Evolutionary conservation across 2,888 invertebrate species (phyloP), one percentile per base, ranked within the genome.

Genomic region (Ochlodes sylvanus): DNA sequence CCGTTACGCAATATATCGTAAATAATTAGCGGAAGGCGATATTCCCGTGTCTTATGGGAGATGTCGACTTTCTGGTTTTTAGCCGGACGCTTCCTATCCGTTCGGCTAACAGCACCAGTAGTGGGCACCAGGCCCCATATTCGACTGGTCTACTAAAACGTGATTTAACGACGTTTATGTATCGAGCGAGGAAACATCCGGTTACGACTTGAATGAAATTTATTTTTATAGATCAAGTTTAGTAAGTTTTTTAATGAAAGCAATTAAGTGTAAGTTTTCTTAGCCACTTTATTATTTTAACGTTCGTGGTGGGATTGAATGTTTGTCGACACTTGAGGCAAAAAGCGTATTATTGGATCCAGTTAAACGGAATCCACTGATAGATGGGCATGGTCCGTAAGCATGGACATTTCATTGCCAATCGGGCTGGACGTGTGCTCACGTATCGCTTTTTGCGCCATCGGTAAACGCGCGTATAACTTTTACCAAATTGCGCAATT

Each of bases 21-120:
- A 92, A 92, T 93, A 93, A 93, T 93, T 93, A 92, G 91, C 92
- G 93, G 93, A 93, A 92, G 92, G 87, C 89, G 82, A 91, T 92
- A 90, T 91, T 86, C 90, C 85, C 87, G 93, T 93, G 93, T 93
- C 90, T 91, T 93, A 93, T 93, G 93, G n/a, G 92, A 84, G 90
- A 86, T 86, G 86, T 81, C 82, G 85, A 80, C 77, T 83, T 87
- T 88, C 88, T 85, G 84, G 90, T 90, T 92, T 90, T 89, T 85
- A 81, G 76, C 84, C 83, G 85, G 83, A 83, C 84, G 79, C 82
- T 90, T 92, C 90, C 90, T 87, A 57, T 82, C 73, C 78, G 80
- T 80, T 81, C 84, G 77, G 76, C 77, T 86, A 88, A 87, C 89
- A 81, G 89, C 87, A 81, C 72, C 71, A 71, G 72, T 64, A 69